These are phyloP conservation scores for Aromia moschata DNA, from an alignment of 2,888 invertebrate species.

Conservation along the genomic window DNA sequence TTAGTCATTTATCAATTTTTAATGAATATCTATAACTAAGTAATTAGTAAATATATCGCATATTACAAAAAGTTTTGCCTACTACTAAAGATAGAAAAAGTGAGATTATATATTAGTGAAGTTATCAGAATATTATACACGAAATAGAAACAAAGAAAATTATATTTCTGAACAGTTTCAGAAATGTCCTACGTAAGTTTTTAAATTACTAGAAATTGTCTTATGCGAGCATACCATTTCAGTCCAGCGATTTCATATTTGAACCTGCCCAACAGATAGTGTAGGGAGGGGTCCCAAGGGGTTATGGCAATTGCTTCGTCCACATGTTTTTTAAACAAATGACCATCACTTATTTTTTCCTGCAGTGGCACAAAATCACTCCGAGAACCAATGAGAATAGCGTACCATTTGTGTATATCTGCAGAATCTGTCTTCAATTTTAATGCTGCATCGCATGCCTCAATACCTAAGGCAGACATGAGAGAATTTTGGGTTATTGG, in stretches of 20 bases:
- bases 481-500: too few relatives aligned
- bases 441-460: conserved; percentile 67
- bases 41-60: too few relatives aligned
- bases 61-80: too few relatives aligned
- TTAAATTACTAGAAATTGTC: background rate
- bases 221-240: conserved; percentile 53
- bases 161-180: too few relatives aligned
- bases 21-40: too few relatives aligned
- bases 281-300: conserved; percentile 70
- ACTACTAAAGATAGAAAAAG: too few relatives aligned
- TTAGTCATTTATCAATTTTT: too few relatives aligned
- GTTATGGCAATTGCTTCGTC: conserved; percentile 70
- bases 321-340: conserved; percentile 73
- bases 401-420: conserved; percentile 79
- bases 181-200: too few relatives aligned
- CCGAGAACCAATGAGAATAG: conserved; percentile 69
- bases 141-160: too few relatives aligned
- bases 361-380: conserved; percentile 69
- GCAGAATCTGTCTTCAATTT: conserved; percentile 64
- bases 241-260: conserved; percentile 68
- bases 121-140: too few relatives aligned
- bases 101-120: too few relatives aligned
- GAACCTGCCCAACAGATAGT: conserved; percentile 77
- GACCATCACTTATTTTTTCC: conserved; percentile 73
- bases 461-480: conserved; percentile 69